Percentiles rank a stretch among this genome's conserved stretches.
These are phyloP conservation scores for Characodon lateralis DNA, from an alignment of 2,797 vertebrate species.

Conservation along the genomic window DNA sequence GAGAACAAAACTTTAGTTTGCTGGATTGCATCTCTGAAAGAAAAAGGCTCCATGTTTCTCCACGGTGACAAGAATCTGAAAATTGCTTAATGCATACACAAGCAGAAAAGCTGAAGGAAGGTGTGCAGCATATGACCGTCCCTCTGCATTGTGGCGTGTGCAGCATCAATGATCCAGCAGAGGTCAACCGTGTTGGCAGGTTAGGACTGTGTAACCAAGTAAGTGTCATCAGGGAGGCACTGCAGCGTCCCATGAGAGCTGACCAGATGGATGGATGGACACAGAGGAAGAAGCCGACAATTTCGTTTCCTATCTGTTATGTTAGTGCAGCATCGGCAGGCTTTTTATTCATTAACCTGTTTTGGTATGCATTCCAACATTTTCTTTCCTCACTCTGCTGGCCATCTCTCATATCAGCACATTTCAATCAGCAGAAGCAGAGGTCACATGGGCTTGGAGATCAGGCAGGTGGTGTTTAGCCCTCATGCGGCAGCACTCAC, in stretches of 20 bases:
- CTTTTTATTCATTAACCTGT: slow-evolving; percentile 70
- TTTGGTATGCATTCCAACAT: slow-evolving; percentile 60
- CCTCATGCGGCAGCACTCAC: slow-evolving; percentile 53
- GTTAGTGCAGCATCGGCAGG: slow-evolving; percentile 78
- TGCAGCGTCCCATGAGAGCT: slow-evolving; percentile 43
- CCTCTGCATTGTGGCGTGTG: slow-evolving; percentile 25
- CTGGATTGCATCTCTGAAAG: slow-evolving; percentile 51
- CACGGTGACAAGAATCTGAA: slow-evolving; percentile 49
- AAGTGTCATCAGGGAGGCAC: slow-evolving; percentile 25
- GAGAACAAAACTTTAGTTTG: slow-evolving; percentile 44
- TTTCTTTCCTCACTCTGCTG: slow-evolving; percentile 15
- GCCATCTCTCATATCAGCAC: slow-evolving; percentile 65
- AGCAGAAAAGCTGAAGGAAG: slow-evolving; percentile 38
- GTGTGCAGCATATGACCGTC: slow-evolving; percentile 51
- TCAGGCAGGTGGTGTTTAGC: slow-evolving; percentile 57
- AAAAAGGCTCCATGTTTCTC: slow-evolving; percentile 42
- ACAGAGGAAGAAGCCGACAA: slow-evolving; percentile 59
- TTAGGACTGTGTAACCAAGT: slow-evolving; percentile 47
- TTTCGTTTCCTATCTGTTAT: slow-evolving; percentile 75
- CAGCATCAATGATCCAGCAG: slow-evolving; percentile 44
- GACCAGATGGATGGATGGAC: slow-evolving; percentile 62
- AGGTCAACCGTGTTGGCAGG: slow-evolving; percentile 42
- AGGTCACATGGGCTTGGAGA: slow-evolving; percentile 61
- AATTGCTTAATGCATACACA: slow-evolving; percentile 63
- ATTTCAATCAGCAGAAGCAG: slow-evolving; percentile 73